phyloP scores from a whole-genome alignment of 1,140 invertebrate species.

The Popillia japonica region DNA sequence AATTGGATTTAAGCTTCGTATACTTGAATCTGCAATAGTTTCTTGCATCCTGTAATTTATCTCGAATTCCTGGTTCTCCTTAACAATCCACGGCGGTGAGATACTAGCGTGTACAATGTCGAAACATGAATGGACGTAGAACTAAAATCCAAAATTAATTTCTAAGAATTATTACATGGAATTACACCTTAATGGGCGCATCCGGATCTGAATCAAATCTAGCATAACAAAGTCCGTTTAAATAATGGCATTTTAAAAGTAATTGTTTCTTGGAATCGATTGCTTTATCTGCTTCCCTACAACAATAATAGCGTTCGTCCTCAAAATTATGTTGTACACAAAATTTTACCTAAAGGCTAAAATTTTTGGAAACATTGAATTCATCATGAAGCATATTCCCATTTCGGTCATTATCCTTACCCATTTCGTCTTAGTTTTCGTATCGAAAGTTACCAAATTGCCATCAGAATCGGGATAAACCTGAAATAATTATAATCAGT shows the following conservation, averaged over 20 bases:
- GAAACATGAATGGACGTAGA: conserved; percentile 66
- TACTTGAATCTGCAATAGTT: conserved; percentile 60
- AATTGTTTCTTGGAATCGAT: background rate
- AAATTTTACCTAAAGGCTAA: conserved; percentile 50
- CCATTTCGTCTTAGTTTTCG: conserved; percentile 58
- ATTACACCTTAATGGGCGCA: conserved; percentile 58
- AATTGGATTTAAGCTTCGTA: conserved; percentile 58
- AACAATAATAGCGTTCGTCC: background rate
- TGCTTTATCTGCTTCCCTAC: background rate
- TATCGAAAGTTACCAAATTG: conserved; percentile 54
- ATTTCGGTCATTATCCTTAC: conserved; percentile 65
- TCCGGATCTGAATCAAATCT: conserved; percentile 60
- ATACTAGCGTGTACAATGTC: conserved; percentile 63
- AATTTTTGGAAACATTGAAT: conserved; percentile 59
- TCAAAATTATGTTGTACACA: background rate
- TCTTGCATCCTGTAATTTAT: conserved; percentile 64
- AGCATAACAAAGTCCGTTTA: conserved; percentile 65
- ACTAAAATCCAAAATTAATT: conserved; percentile 58
- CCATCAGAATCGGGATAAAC: conserved; percentile 56
- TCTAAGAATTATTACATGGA: background rate
- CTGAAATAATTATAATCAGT: too few relatives aligned
- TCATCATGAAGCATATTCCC: conserved; percentile 65
- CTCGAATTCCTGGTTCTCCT: conserved; percentile 61
- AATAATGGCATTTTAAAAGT: conserved; percentile 63
- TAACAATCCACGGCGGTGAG: conserved; percentile 52